These are phyloP conservation scores for Lepus townsendii DNA, from an alignment of 2,797 vertebrate genomes.

Conservation along the genomic window DNA sequence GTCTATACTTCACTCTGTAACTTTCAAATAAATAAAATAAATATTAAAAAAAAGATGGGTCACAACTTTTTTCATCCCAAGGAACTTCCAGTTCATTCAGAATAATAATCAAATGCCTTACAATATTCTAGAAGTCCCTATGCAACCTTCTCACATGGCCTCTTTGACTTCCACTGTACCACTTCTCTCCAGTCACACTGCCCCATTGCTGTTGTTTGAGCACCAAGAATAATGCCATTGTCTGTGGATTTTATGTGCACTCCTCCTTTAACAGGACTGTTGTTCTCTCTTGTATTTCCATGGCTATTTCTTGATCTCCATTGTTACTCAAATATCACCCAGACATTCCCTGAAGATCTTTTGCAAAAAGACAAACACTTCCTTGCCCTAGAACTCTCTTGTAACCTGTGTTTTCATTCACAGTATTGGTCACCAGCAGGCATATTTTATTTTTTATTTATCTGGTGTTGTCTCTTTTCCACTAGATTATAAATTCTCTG, in stretches of 20 bases:
- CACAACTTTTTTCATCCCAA: background rate
- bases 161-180: background rate
- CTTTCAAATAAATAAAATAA: too few relatives aligned
- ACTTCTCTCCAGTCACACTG: too few relatives aligned
- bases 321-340: background rate
- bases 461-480: background rate
- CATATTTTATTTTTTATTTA: background rate
- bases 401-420: background rate
- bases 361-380: background rate
- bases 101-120: background rate
- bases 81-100: background rate
- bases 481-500: background rate
- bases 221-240: background rate
- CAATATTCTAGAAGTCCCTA: background rate
- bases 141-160: fast-evolving
- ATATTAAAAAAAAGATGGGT: too few relatives aligned
- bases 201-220: background rate
- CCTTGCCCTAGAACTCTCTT: background rate
- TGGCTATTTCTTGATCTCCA: background rate
- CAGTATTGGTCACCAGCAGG: background rate
- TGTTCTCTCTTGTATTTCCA: background rate
- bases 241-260: background rate
- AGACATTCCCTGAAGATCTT: background rate
- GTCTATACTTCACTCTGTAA: too few relatives aligned
- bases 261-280: too few relatives aligned